Percentiles rank a stretch among this genome's conserved stretches.
phyloP scores from a whole-genome alignment of 2,888 invertebrate genomes.

The Melanostoma mellinum region DNA sequence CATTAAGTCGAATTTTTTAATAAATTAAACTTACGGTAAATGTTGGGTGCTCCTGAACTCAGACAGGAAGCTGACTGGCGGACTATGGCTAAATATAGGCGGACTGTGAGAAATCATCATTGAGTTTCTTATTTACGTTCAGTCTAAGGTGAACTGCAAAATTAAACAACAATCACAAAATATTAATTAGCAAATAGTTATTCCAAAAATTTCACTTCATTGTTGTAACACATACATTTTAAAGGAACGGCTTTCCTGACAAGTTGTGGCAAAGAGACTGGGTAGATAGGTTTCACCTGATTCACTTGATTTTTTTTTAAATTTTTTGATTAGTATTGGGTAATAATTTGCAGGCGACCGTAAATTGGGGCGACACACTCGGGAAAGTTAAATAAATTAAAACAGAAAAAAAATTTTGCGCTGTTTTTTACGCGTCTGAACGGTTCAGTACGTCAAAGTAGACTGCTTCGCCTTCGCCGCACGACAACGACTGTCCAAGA shows the following conservation, averaged over 20 bases:
- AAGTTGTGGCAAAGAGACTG: not conserved
- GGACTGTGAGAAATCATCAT: constrained; percentile 88
- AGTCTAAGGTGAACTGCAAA: constrained; percentile 42
- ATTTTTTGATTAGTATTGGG: constrained; percentile 1
- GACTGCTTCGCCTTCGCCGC: constrained; percentile 41
- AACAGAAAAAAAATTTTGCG: constrained; percentile 16
- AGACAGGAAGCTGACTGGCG: constrained; percentile 85
- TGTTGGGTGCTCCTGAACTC: constrained; percentile 83
- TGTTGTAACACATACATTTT: constrained; percentile 27
- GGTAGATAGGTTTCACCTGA: not conserved
- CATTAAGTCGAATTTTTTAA: not conserved
- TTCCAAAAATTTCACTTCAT: constrained; percentile 13
- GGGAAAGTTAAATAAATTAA: not conserved
- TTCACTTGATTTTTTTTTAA: constrained; percentile 7
- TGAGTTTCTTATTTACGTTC: constrained; percentile 24
- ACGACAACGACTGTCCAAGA: constrained; percentile 10
- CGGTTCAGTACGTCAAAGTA: constrained; percentile 57
- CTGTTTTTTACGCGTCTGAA: constrained; percentile 45
- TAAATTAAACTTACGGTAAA: constrained; percentile 79
- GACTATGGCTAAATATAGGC: constrained; percentile 87
- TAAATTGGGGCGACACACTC: constrained; percentile 19
- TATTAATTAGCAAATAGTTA: not conserved
- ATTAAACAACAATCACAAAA: constrained; percentile 33
- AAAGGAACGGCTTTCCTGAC: constrained; percentile 11
- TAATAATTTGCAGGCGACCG: not conserved